Evolutionary conservation across 2,113 vertebrate species (phyloP).

Genomic region (Salvator merianae): DNA sequence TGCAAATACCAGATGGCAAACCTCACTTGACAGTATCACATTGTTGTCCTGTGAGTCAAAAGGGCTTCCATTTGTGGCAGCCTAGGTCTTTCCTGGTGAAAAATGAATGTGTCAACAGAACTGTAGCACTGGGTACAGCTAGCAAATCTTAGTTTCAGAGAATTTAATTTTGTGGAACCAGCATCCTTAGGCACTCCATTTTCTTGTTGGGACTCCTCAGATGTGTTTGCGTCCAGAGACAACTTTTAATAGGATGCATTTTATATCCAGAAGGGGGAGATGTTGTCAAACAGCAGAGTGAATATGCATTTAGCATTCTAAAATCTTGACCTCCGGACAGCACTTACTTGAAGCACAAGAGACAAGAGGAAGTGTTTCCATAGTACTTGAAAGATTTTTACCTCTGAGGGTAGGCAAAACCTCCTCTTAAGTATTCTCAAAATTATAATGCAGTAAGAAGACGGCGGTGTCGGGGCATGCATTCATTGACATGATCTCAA

Average conservation of each 20-base stretch:
- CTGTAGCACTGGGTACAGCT: not conserved
- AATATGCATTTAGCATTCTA: not conserved
- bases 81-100: not conserved
- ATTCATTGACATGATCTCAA: not conserved
- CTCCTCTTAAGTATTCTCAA: not conserved
- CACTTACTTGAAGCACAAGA: not conserved
- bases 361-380: rapidly evolving
- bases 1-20: not conserved
- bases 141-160: not conserved
- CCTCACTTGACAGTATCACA: not conserved
- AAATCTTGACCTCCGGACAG: not conserved
- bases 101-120: not conserved
- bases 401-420: not conserved
- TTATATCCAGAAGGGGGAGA: slow-evolving; percentile 57
- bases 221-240: not conserved
- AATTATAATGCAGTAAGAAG: not conserved
- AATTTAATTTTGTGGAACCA: not conserved
- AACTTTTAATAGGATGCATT: rapidly evolving
- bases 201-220: not conserved
- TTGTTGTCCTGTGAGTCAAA: not conserved
- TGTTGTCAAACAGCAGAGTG: slow-evolving; percentile 30
- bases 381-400: not conserved
- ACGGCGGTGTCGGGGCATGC: not conserved
- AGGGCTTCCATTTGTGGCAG: slow-evolving; percentile 1
- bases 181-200: not conserved